Evolutionary conservation across 1,140 invertebrate species (phyloP).

Genomic region (Hormaphis cornu): DNA sequence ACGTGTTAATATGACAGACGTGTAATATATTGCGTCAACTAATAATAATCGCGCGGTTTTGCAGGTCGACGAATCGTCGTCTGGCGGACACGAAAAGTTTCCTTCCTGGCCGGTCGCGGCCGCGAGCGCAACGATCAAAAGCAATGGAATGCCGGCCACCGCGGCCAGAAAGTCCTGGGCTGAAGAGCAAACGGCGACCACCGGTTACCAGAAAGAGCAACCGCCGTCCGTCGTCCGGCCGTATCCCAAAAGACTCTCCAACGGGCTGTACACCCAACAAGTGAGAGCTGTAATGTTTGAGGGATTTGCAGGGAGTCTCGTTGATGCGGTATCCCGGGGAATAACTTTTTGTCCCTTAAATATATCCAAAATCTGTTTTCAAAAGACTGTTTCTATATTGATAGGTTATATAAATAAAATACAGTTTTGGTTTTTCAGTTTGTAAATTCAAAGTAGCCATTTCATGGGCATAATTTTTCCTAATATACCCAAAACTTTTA

Average conservation of each 20-base stretch:
- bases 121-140: constrained; percentile 41
- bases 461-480: no score
- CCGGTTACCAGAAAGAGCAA: constrained; percentile 62
- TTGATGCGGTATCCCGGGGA: no score
- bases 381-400: no score
- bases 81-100: constrained; percentile 62
- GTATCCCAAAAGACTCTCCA: constrained; percentile 53
- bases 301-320: no score
- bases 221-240: constrained; percentile 55
- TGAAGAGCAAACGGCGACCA: constrained; percentile 44
- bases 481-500: no score
- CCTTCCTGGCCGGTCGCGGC: constrained; percentile 64
- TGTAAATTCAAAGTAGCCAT: no score
- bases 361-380: no score
- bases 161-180: constrained; percentile 63
- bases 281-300: constrained; percentile 43
- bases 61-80: constrained; percentile 1
- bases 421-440: no score
- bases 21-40: not conserved
- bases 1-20: no score
- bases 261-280: constrained; percentile 56
- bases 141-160: constrained; percentile 44
- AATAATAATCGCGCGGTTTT: not conserved
- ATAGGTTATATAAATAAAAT: no score
- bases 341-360: no score